Base-by-base conservation (phyloP, 2,797 vertebrate species). In the Notolabrus celidotus region DNA sequence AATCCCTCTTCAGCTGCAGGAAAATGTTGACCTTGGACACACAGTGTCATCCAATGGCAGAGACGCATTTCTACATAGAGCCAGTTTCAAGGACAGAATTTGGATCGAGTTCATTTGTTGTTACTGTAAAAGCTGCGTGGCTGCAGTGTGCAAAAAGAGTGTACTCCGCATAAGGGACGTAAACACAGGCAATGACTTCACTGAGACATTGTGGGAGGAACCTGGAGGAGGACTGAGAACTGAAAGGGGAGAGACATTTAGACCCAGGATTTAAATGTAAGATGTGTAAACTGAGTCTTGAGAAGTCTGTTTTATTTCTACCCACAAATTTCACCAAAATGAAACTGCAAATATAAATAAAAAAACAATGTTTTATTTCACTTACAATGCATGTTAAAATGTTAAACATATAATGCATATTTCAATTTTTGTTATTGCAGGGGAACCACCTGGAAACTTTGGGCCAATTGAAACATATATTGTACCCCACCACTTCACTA, bases 1-100 rank as follows among this genome's bases (percentile, higher is more conserved):
- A 79, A 88, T 87, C 83, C 73, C 38, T 58, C 50, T 36, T 67
- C 73, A 62, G 42, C 56, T 72, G 57, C 36, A 67, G 63, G 34
- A 54, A 68, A 53, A 53, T 46, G 10, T 16, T 77, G 74, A 68
- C 80, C 77, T 86, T 65, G 61, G 54, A 63, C 47, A 41, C 56
- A 58, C 31, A 7, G 22, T 36, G 22, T 67, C 33, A 49, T 55
- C 50, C 1, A 9, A 17, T 23, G 17, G 29, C 38, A 51, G 29
- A 17, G 14, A 56, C 20, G 22, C 55, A 45, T 33, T 2, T 23
- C 27, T 45, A 34, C 16, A 55, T 65, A 41, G 16, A 50, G 25
- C 46, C 14, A 42, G 1, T 20, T 3, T 19, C 34, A 51, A 55
- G 3, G 16, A 63, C 25, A 62, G 6, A 25, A 16, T 49, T 39